phyloP scores from a whole-genome alignment of 2,797 vertebrate species.

The Pelobates cultripes region DNA sequence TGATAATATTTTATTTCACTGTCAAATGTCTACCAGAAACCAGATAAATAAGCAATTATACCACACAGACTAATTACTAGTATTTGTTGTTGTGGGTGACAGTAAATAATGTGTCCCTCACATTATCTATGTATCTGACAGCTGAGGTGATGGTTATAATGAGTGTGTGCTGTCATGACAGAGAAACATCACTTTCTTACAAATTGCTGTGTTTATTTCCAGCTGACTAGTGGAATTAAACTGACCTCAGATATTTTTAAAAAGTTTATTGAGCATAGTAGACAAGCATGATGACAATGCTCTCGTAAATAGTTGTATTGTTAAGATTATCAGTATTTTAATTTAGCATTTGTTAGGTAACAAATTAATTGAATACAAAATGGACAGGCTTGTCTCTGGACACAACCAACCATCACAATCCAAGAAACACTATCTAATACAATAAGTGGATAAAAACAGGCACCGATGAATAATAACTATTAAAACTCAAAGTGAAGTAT shows the following conservation, averaged over 20 bases:
- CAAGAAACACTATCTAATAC: too few species aligned
- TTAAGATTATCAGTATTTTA: too few species aligned
- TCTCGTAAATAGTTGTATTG: background rate
- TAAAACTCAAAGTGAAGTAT: too few species aligned
- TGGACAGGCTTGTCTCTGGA: too few species aligned
- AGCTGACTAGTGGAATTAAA: conserved; percentile 42
- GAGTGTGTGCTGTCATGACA: conserved; percentile 12
- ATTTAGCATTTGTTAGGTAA: too few species aligned
- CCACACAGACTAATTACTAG: conserved; percentile 33
- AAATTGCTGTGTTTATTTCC: conserved; percentile 56
- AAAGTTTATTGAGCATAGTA: background rate
- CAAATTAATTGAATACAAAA: too few species aligned
- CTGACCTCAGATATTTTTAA: conserved; percentile 47
- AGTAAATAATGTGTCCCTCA: conserved; percentile 45
- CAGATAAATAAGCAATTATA: conserved; percentile 33
- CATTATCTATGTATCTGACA: conserved; percentile 51
- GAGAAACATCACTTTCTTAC: conserved; percentile 42
- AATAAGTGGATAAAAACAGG: too few species aligned
- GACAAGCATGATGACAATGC: too few species aligned
- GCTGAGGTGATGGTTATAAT: conserved; percentile 56
- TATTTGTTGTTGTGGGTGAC: conserved; percentile 22
- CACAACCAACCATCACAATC: too few species aligned
- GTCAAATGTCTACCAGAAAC: conserved; percentile 28
- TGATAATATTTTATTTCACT: background rate
- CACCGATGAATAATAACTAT: too few species aligned